phyloP scores from a whole-genome alignment of 1,140 invertebrate species.

The Macrostomum lignano region DNA sequence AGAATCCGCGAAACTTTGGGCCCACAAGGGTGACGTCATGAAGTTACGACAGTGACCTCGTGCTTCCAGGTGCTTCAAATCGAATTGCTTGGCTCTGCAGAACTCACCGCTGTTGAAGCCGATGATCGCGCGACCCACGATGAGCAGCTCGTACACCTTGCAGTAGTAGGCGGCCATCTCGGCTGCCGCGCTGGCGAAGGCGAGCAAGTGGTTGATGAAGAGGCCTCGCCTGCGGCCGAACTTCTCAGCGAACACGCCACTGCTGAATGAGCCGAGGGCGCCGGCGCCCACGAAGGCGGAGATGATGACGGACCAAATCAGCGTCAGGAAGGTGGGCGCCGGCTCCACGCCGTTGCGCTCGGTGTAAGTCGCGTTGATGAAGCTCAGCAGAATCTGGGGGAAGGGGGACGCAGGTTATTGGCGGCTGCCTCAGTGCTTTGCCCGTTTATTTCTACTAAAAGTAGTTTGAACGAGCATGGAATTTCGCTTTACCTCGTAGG shows the following conservation, averaged over 20 bases:
- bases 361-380: background rate
- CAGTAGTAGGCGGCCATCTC: background rate
- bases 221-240: background rate
- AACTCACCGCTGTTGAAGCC: background rate
- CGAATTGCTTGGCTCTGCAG: too few species aligned
- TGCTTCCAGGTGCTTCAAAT: too few species aligned
- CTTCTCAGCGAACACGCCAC: constrained; percentile 1
- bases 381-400: background rate
- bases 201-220: background rate
- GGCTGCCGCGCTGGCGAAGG: background rate
- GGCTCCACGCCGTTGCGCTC: background rate
- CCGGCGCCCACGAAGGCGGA: background rate
- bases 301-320: constrained; percentile 1
- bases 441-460: too few species aligned
- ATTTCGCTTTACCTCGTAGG: background rate
- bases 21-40: too few species aligned
- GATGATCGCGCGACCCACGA: background rate
- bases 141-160: background rate
- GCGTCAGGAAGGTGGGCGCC: background rate
- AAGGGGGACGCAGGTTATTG: background rate
- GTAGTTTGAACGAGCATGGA: too few species aligned
- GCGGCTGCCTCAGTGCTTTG: too few species aligned
- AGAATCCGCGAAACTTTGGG: too few species aligned
- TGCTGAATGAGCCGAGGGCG: background rate
- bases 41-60: too few species aligned